Evolutionary conservation across 2,113 vertebrate species (phyloP).

Genomic region (Dasypus novemcinctus): DNA sequence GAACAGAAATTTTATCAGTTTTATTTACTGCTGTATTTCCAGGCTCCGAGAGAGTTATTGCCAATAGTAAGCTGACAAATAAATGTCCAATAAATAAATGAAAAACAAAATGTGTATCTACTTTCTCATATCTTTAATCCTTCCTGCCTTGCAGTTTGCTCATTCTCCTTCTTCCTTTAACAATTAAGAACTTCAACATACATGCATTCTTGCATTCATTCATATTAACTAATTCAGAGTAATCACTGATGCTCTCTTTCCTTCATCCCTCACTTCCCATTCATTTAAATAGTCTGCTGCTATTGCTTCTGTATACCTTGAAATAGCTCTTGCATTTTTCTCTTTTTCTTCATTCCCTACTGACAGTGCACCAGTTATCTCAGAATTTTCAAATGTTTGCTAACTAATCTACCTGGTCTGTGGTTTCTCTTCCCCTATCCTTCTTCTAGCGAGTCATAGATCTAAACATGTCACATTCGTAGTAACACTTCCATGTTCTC

Average conservation of each 20-base stretch:
- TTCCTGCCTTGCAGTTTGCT: not conserved
- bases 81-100: not conserved
- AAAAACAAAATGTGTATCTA: not conserved
- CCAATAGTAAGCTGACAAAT: not conserved
- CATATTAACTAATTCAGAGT: not conserved
- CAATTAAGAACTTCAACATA: not conserved
- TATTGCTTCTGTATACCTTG: not conserved
- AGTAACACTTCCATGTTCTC: not conserved
- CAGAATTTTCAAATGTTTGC: constrained; percentile 11
- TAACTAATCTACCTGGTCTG: constrained; percentile 16
- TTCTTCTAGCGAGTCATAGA: not conserved
- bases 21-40: not conserved
- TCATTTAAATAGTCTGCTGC: not conserved
- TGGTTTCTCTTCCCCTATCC: not conserved
- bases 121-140: not conserved
- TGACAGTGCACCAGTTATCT: constrained; percentile 31
- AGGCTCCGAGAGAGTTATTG: not conserved
- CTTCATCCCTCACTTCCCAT: not conserved
- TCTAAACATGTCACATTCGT: not conserved
- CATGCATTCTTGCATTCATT: not conserved
- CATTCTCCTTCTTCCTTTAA: not conserved
- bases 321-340: not conserved
- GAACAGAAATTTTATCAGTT: not conserved
- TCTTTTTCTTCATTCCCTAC: not conserved
- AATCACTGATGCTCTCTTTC: not conserved